A percentile compares a stretch with the other conserved stretches of the same genome.
Evolutionary conservation across 2,888 invertebrate species (phyloP).

Genomic region (Drepanosiphum platanoidis): DNA sequence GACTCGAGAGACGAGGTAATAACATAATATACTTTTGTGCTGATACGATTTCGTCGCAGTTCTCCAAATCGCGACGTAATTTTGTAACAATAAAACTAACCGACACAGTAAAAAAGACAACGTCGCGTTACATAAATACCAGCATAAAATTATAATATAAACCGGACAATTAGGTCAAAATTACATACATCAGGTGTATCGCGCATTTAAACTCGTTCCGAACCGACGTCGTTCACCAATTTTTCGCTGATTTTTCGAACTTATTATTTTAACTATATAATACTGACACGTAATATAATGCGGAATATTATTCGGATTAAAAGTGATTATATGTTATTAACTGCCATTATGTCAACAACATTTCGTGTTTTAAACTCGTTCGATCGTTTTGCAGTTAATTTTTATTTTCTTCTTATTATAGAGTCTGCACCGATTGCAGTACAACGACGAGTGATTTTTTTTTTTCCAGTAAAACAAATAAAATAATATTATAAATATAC

Average conservation of each 20-base stretch:
- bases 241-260: background rate
- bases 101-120: background rate
- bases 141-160: background rate
- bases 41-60: too few species aligned
- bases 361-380: background rate
- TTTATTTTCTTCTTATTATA: background rate
- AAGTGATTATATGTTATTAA: background rate
- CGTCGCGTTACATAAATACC: background rate
- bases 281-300: background rate
- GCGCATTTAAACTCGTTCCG: background rate
- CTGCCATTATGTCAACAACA: constrained; percentile 13
- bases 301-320: background rate
- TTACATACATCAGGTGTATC: background rate
- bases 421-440: too few species aligned
- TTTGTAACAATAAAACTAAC: background rate
- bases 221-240: background rate
- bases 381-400: background rate
- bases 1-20: too few species aligned
- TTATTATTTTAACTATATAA: background rate
- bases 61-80: background rate
- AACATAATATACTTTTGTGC: too few species aligned
- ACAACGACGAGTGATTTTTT: too few species aligned
- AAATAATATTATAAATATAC: too few species aligned
- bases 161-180: background rate
- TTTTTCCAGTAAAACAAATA: too few species aligned